Evolutionary conservation across 64 coral and sea anemone species (phyloP).

Genomic region (Platygyra sinensis): DNA sequence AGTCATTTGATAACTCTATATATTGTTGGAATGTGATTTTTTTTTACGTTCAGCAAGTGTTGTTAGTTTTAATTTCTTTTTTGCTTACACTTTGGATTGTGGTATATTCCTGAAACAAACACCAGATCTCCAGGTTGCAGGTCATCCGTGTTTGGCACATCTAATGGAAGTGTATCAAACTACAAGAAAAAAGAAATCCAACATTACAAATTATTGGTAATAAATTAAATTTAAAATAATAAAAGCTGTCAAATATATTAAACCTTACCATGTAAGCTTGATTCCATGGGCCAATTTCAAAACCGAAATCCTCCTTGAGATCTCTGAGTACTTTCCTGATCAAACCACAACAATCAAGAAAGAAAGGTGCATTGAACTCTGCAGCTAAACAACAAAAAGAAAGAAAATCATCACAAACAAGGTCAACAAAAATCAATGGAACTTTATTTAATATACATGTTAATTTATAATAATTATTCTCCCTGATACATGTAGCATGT

Average conservation of each 20-base stretch:
- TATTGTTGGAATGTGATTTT: too few relatives aligned
- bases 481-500: too few relatives aligned
- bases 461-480: too few relatives aligned
- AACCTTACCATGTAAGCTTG: slow-evolving; percentile 91
- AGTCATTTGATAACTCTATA: too few relatives aligned
- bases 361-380: slow-evolving; percentile 78
- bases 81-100: slow-evolving; percentile 81
- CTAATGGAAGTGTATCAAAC: slow-evolving; percentile 89
- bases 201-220: not conserved
- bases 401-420: too few relatives aligned
- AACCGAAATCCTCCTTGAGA: slow-evolving; percentile 92
- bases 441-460: too few relatives aligned
- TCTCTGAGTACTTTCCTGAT: slow-evolving; percentile 79
- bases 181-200: slow-evolving; percentile 12
- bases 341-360: slow-evolving; percentile 97
- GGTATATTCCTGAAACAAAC: slow-evolving; percentile 91
- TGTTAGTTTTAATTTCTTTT: not conserved
- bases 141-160: slow-evolving; percentile 63
- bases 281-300: slow-evolving; percentile 93
- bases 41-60: not conserved
- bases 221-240: too few relatives aligned
- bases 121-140: slow-evolving; percentile 96
- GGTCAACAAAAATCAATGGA: too few relatives aligned
- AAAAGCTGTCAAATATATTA: not conserved
- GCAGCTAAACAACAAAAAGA: slow-evolving; percentile 37